Conservation (phyloP, 2,113 vertebrate genomes). For the Spermophilus dauricus region DNA sequence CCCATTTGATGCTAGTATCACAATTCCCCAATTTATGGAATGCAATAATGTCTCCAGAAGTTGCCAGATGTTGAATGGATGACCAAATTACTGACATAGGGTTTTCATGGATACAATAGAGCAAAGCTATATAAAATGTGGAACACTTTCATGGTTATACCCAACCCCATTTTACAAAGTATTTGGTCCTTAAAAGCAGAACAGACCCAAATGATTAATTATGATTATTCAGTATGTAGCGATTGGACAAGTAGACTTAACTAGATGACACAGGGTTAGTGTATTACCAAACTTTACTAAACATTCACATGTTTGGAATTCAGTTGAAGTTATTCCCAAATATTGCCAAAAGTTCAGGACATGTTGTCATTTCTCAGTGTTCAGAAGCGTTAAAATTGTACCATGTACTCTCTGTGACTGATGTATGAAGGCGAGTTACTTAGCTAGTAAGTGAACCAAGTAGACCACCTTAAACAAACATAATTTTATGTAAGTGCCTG, state of each 20-base stretch:
- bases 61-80: background rate
- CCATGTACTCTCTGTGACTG: background rate
- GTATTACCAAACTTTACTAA: constrained; percentile 49
- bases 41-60: background rate
- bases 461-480: background rate
- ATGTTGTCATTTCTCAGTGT: constrained; percentile 69
- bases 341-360: constrained; percentile 63
- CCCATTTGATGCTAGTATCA: background rate
- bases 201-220: background rate
- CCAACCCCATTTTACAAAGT: background rate
- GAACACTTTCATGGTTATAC: background rate
- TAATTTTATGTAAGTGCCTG: background rate
- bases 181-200: constrained; percentile 25
- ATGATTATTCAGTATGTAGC: background rate
- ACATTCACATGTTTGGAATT: constrained; percentile 47
- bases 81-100: background rate
- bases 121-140: background rate
- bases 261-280: constrained; percentile 54
- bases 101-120: background rate
- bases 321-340: constrained; percentile 66
- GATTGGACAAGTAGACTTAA: constrained; percentile 24
- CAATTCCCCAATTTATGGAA: background rate
- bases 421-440: background rate
- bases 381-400: constrained; percentile 68
- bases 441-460: constrained; percentile 37